Percentiles rank a stretch among this genome's conserved stretches.
Evolutionary conservation across 2,888 invertebrate genomes (phyloP).

Genomic region (Cremastinae sp.): DNA sequence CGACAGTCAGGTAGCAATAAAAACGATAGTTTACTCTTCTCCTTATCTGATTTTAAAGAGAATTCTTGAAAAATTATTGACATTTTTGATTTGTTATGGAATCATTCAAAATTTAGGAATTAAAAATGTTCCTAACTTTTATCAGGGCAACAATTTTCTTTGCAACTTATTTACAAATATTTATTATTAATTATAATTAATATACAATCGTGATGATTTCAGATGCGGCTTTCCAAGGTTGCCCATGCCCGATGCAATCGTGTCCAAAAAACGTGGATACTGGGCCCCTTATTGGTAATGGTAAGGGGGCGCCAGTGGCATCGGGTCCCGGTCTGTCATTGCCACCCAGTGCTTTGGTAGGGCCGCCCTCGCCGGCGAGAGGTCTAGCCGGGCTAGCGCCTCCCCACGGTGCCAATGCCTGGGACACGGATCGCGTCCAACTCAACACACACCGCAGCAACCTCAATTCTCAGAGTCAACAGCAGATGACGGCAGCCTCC

Average conservation of each 20-base stretch:
- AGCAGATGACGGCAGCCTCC: constrained; percentile 65
- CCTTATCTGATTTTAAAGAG: too few relatives aligned
- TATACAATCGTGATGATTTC: constrained; percentile 50
- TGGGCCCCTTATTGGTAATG: constrained; percentile 98
- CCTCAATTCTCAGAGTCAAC: constrained; percentile 66
- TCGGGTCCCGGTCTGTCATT: constrained; percentile 80
- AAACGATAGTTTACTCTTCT: too few relatives aligned
- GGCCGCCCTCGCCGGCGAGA: constrained; percentile 82
- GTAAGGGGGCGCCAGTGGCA: constrained; percentile 85
- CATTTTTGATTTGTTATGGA: too few relatives aligned
- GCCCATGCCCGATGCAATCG: constrained; percentile 95
- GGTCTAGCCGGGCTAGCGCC: constrained; percentile 80
- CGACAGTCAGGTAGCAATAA: too few relatives aligned
- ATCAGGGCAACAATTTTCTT: too few relatives aligned
- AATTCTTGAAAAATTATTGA: too few relatives aligned
- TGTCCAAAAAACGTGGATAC: constrained; percentile 99
- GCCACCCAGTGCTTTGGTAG: constrained; percentile 80
- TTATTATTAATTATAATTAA: neutral
- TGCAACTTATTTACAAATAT: neutral
- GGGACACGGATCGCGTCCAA: constrained; percentile 82
- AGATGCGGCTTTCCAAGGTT: constrained; percentile 85
- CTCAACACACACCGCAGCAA: constrained; percentile 76
- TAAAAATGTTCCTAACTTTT: too few relatives aligned
- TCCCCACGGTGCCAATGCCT: constrained; percentile 80
- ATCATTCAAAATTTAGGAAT: too few relatives aligned